Evolutionary conservation across 2,888 invertebrate genomes (phyloP).

Genomic region (Chalcis sispes): DNA sequence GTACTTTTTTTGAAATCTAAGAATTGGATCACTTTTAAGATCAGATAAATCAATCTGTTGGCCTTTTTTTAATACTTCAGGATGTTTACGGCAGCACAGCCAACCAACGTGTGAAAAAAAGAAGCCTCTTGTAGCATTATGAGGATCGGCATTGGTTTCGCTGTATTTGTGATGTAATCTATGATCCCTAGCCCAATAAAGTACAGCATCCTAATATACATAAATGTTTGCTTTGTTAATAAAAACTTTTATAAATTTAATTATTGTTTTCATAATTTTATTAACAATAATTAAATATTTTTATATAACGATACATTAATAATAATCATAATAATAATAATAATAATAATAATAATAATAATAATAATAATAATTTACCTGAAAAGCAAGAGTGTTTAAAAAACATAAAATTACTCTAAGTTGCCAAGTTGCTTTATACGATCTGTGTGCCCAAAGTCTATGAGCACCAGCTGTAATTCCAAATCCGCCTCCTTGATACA

Average conservation of each 20-base stretch:
- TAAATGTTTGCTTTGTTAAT: no score
- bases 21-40: conserved; percentile 82
- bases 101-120: conserved; percentile 93
- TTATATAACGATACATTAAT: background rate
- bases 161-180: conserved; percentile 88
- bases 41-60: conserved; percentile 85
- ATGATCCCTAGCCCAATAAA: conserved; percentile 87
- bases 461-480: conserved; percentile 99
- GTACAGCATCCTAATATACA: background rate
- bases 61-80: conserved; percentile 84
- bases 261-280: no score
- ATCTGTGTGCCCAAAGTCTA: conserved; percentile 95
- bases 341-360: background rate
- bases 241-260: no score
- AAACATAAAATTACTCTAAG: conserved; percentile 86
- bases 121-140: conserved; percentile 88
- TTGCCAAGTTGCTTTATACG: conserved; percentile 96
- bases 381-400: conserved; percentile 94
- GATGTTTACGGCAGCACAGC: conserved; percentile 88
- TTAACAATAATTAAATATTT: no score
- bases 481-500: conserved; percentile 88
- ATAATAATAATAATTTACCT: conserved; percentile 78
- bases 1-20: conserved; percentile 86
- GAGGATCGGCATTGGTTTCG: conserved; percentile 86
- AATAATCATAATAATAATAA: background rate